phyloP scores from a whole-genome alignment of 2,113 vertebrate species.

The Tragelaphus strepsiceros region DNA sequence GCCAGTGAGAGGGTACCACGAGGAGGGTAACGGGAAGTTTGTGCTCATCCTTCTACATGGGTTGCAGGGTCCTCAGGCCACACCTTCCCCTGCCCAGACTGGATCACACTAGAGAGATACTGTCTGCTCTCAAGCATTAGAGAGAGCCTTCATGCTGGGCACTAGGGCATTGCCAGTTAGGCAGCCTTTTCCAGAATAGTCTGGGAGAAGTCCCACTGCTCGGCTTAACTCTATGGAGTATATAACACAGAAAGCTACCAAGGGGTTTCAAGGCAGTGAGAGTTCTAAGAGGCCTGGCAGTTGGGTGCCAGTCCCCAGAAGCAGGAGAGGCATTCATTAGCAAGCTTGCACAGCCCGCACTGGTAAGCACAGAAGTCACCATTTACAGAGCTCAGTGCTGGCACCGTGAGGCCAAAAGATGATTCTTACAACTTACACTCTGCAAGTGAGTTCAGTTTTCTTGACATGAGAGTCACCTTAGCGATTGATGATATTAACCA shows the following conservation, averaged over 20 bases:
- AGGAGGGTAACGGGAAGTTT: background rate
- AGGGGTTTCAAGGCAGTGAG: background rate
- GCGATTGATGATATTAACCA: background rate
- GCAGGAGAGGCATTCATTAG: background rate
- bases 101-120: background rate
- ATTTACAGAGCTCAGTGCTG: background rate
- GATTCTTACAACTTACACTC: background rate
- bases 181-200: background rate
- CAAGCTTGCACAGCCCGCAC: fast-evolving
- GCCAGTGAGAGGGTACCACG: background rate
- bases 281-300: too few relatives aligned
- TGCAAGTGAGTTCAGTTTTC: background rate
- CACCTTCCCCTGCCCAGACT: background rate
- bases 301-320: too few relatives aligned
- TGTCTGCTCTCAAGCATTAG: background rate
- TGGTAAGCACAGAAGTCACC: too few relatives aligned
- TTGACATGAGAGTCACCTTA: background rate
- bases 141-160: background rate
- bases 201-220: background rate
- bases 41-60: background rate
- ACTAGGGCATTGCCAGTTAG: background rate
- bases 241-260: background rate
- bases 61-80: background rate
- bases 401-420: background rate
- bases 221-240: background rate